phyloP scores from a whole-genome alignment of 2,797 vertebrate species.

The Neoniphon sammara region DNA sequence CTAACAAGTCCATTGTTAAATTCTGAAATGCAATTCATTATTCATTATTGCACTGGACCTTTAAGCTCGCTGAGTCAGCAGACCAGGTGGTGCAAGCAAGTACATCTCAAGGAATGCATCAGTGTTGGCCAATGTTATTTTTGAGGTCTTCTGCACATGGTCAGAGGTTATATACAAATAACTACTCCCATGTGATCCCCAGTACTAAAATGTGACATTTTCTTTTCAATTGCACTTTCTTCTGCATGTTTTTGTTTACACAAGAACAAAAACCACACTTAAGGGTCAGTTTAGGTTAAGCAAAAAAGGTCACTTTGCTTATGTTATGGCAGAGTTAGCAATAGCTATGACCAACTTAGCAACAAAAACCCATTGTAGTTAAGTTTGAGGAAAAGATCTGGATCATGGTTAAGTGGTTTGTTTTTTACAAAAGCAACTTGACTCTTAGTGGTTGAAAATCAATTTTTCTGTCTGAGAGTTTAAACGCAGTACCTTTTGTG shows the following conservation, averaged over 20 bases:
- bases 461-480: slow-evolving; percentile 17
- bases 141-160: no score
- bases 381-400: slow-evolving; percentile 43
- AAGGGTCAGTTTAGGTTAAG: slow-evolving; percentile 16
- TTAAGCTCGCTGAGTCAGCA: no score
- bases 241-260: background rate
- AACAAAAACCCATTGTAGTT: slow-evolving; percentile 39
- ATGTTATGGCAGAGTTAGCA: background rate
- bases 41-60: no score
- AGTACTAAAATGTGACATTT: background rate
- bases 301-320: slow-evolving; percentile 15
- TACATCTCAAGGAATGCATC: background rate
- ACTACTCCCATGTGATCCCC: background rate
- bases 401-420: slow-evolving; percentile 46
- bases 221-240: background rate
- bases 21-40: no score
- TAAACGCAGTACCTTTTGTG: slow-evolving; percentile 31
- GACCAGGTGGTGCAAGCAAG: background rate
- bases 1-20: no score
- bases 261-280: slow-evolving; percentile 3
- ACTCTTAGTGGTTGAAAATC: slow-evolving; percentile 43
- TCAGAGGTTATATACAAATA: no score
- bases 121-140: no score
- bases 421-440: slow-evolving; percentile 29
- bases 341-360: slow-evolving; percentile 30